Percentiles rank a stretch among this genome's conserved stretches.
Evolutionary conservation across 2,888 invertebrate genomes (phyloP).

Genomic region (Cordilura impudica): DNA sequence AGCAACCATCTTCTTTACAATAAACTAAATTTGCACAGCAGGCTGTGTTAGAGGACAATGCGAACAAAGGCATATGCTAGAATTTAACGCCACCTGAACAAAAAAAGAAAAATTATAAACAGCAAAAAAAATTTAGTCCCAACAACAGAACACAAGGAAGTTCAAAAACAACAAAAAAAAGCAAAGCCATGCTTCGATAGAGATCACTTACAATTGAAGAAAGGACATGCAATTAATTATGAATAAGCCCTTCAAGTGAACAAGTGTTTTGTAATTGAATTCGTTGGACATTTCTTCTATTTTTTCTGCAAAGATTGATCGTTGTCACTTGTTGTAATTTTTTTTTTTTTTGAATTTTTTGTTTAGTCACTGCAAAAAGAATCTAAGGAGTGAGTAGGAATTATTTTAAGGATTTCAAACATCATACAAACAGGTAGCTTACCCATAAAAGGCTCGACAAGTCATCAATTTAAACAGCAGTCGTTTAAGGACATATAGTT

Average conservation of each 20-base stretch:
- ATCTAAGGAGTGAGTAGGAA: slow-evolving; percentile 33
- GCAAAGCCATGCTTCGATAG: neutral
- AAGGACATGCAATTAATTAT: slow-evolving; percentile 56
- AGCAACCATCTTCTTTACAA: neutral
- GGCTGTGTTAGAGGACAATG: slow-evolving; percentile 32
- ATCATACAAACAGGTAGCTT: slow-evolving; percentile 45
- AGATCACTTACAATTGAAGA: slow-evolving; percentile 34
- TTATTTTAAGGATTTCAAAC: slow-evolving; percentile 20
- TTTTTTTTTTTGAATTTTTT: neutral
- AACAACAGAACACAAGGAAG: slow-evolving; percentile 9
- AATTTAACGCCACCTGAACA: slow-evolving; percentile 57
- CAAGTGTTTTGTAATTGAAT: slow-evolving; percentile 55
- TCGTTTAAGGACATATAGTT: neutral
- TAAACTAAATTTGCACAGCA: slow-evolving; percentile 54
- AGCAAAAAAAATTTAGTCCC: neutral
- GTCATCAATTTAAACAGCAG: slow-evolving; percentile 53
- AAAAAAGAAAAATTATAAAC: neutral
- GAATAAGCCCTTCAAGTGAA: slow-evolving; percentile 50
- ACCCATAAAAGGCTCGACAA: slow-evolving; percentile 20
- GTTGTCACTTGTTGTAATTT: slow-evolving; percentile 55
- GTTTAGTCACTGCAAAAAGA: slow-evolving; percentile 2
- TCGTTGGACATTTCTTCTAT: neutral
- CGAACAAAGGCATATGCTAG: slow-evolving; percentile 48
- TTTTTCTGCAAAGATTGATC: slow-evolving; percentile 51
- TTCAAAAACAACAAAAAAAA: slow-evolving; percentile 11